A percentile compares a stretch with the other conserved stretches of the same genome.
Evolutionary conservation across 2,888 invertebrate species (phyloP).

Genomic region (Plebejus anna): DNA sequence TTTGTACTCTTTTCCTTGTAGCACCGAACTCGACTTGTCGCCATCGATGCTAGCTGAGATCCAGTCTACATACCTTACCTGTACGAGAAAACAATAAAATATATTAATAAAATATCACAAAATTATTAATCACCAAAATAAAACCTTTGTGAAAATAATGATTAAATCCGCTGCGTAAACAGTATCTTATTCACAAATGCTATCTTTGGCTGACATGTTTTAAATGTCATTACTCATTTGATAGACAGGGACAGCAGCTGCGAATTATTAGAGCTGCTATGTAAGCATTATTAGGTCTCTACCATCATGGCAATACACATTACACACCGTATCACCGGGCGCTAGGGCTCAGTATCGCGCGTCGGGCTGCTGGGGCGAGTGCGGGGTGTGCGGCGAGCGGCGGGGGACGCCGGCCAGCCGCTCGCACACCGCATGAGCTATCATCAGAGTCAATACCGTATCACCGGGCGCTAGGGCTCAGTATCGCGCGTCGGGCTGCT

Average conservation of each 20-base stretch:
- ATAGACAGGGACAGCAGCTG: no score
- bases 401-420: constrained; percentile 77
- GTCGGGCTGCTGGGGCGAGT: constrained; percentile 39
- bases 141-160: no score
- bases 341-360: constrained; percentile 31
- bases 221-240: no score
- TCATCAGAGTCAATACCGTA: not conserved
- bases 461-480: not conserved
- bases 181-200: no score
- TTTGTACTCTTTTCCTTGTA: constrained; percentile 20
- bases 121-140: no score
- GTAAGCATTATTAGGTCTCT: no score
- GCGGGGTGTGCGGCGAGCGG: constrained; percentile 44
- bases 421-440: no score
- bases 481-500: constrained; percentile 40
- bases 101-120: no score
- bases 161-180: no score
- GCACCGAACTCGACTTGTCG: constrained; percentile 2
- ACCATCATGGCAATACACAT: not conserved
- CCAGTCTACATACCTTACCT: not conserved
- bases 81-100: not conserved
- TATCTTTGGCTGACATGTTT: no score
- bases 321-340: not conserved
- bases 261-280: no score
- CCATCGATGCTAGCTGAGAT: constrained; percentile 13